Evolutionary conservation across 2,113 vertebrate species (phyloP).

Genomic region (Cacatua alba): DNA sequence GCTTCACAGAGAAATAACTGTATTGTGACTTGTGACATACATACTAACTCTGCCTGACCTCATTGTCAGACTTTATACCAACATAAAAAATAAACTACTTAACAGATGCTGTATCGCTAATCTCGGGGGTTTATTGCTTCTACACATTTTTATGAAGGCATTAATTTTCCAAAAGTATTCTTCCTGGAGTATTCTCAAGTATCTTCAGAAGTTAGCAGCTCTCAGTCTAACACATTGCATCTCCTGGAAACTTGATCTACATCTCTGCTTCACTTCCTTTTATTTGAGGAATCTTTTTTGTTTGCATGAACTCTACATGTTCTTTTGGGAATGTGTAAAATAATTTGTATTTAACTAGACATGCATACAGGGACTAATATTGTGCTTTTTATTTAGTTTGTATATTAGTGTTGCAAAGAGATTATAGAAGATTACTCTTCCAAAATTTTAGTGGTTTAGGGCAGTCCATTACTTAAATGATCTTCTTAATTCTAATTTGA

Average conservation of each 20-base stretch:
- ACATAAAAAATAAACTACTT: slow-evolving; percentile 53
- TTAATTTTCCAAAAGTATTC: slow-evolving; percentile 55
- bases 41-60: slow-evolving; percentile 2
- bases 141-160: slow-evolving; percentile 49
- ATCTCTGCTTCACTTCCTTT: neutral
- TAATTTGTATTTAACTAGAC: neutral
- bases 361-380: neutral
- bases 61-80: slow-evolving; percentile 17
- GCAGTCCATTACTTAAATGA: neutral
- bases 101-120: slow-evolving; percentile 54
- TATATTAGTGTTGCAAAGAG: neutral
- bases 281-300: neutral
- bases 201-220: slow-evolving; percentile 8
- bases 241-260: neutral
- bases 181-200: slow-evolving; percentile 11
- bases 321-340: neutral
- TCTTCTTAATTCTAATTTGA: neutral
- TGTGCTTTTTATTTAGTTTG: neutral
- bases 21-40: slow-evolving; percentile 29
- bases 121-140: slow-evolving; percentile 39
- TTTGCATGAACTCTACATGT: neutral
- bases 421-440: neutral
- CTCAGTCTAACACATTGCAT: neutral
- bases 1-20: slow-evolving; percentile 11
- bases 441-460: neutral